Evolutionary conservation across 35 echinoderm and acorn worm genomes (phyloP).

Genomic region (Holothuria glaberrima): DNA sequence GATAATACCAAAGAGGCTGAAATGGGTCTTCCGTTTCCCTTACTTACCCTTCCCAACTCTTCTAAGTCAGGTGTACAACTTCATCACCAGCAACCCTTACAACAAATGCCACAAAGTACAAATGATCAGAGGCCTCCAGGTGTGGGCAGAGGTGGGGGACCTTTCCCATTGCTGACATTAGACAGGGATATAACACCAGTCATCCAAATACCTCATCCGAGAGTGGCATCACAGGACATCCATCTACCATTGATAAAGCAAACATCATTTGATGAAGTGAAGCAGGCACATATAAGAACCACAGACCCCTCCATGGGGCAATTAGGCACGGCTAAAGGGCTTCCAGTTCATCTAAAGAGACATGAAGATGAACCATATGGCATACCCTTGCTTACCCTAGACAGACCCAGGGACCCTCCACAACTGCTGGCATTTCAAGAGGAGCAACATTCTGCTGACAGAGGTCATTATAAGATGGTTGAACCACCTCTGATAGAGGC

Average conservation of each 20-base stretch:
- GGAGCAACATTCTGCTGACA: background rate
- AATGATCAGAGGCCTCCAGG: background rate
- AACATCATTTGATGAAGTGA: slow-evolving; percentile 32
- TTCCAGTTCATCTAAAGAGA: no score
- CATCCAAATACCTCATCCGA: background rate
- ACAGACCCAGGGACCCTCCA: slow-evolving; percentile 26
- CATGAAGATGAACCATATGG: background rate
- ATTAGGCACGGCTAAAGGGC: background rate
- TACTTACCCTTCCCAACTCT: background rate
- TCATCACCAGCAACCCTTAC: background rate
- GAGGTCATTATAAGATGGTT: background rate
- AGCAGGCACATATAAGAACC: slow-evolving; percentile 1
- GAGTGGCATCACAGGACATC: background rate
- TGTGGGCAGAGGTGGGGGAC: no score
- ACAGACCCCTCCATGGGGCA: background rate
- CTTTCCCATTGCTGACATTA: slow-evolving; percentile 26
- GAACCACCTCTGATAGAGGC: background rate
- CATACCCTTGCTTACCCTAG: background rate
- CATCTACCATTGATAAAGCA: slow-evolving; percentile 23
- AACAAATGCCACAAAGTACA: background rate
- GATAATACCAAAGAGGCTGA: background rate
- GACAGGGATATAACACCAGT: slow-evolving; percentile 34
- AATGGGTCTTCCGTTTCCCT: slow-evolving; percentile 36
- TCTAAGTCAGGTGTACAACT: slow-evolving; percentile 1
- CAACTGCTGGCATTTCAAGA: slow-evolving; percentile 21